Percentiles rank a stretch among this genome's conserved stretches.
phyloP scores from a whole-genome alignment of 1,140 invertebrate genomes.

The Zaprionus tsacasi region DNA sequence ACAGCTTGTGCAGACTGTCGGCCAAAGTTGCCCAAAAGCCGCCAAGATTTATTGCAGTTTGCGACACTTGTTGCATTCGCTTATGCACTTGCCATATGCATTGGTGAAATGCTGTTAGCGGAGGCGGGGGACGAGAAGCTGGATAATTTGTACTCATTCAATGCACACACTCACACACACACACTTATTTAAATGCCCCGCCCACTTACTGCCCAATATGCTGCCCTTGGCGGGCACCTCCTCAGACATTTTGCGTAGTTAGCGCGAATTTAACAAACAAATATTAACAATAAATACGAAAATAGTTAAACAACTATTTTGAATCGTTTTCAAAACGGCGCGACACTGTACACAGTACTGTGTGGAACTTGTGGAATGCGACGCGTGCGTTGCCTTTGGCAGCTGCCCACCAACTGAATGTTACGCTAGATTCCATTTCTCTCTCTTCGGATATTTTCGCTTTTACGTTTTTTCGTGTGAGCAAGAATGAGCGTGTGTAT shows the following conservation, averaged over 20 bases:
- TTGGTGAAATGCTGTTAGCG: conserved; percentile 43
- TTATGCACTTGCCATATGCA: conserved; percentile 63
- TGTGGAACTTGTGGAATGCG: conserved; percentile 22
- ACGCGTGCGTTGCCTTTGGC: conserved; percentile 62
- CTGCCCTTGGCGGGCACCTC: conserved; percentile 78
- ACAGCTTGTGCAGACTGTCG: background rate
- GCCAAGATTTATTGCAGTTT: conserved; percentile 15
- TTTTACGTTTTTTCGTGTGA: background rate
- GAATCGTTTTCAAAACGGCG: conserved; percentile 23
- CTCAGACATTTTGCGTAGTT: conserved; percentile 59
- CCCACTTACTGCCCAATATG: conserved; percentile 81
- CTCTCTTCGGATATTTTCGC: conserved; percentile 46
- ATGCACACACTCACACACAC: background rate
- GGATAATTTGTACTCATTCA: background rate
- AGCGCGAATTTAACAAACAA: conserved; percentile 1
- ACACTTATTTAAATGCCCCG: background rate
- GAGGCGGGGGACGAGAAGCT: background rate
- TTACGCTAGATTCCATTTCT: conserved; percentile 58
- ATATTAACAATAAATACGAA: conserved; percentile 5
- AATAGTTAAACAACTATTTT: conserved; percentile 4
- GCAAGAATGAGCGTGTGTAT: background rate
- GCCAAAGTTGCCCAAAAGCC: conserved; percentile 4
- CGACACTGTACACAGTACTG: background rate
- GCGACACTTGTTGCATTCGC: conserved; percentile 70
- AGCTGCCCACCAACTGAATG: conserved; percentile 70